These are phyloP conservation scores for Penaeus vannamei DNA, from an alignment of 1,140 invertebrate genomes.

Conservation along the genomic window DNA sequence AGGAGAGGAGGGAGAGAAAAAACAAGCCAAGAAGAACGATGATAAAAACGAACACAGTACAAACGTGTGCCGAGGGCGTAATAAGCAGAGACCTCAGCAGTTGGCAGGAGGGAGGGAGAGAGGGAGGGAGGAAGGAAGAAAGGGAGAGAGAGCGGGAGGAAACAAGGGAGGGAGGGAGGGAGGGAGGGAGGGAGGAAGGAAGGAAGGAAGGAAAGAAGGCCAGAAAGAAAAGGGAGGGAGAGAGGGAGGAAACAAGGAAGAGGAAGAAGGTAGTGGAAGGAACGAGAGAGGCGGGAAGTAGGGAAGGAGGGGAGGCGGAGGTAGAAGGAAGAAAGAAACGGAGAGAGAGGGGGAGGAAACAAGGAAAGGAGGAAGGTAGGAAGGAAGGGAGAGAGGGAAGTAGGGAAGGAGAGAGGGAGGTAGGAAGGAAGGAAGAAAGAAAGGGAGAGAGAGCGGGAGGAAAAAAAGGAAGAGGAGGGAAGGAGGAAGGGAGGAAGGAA, in stretches of 20 bases:
- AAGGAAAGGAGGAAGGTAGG: neutral
- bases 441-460: slow-evolving; percentile 31
- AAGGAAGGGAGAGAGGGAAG: neutral
- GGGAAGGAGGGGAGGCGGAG: no score
- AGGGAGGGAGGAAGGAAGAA: neutral
- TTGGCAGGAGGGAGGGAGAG: neutral
- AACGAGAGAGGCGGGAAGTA: no score
- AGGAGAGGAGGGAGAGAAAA: neutral
- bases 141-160: slow-evolving; percentile 24
- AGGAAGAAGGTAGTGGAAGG: neutral
- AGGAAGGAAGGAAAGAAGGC: neutral
- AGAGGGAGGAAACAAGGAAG: neutral
- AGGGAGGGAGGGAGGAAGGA: neutral
- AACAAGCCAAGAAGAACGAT: no score
- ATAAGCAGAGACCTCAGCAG: no score
- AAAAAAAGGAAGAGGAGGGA: slow-evolving; percentile 9
- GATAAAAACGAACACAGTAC: no score
- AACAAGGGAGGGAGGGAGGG: neutral
- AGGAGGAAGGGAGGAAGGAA: neutral
- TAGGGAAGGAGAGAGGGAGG: neutral
- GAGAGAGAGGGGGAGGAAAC: no score
- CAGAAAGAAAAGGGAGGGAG: neutral
- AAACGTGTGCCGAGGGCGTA: no score
- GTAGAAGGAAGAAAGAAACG: no score
- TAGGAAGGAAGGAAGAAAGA: neutral